Evolutionary conservation across 2,888 invertebrate species (phyloP).

Genomic region (Loripinus fragilis): DNA sequence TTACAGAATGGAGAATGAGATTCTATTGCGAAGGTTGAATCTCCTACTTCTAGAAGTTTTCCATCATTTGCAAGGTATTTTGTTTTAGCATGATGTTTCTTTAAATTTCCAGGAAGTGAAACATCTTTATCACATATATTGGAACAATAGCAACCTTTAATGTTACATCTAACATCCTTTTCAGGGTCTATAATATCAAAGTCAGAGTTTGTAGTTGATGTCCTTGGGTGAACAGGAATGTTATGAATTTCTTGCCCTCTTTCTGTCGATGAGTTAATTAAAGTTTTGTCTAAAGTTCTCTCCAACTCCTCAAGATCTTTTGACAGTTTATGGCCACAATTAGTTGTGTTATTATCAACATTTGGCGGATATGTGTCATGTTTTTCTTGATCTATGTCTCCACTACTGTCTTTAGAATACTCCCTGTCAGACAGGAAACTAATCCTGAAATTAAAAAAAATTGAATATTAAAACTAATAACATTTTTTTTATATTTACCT

Average conservation of each 20-base stretch:
- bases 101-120: too few species aligned
- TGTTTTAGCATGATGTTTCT: too few species aligned
- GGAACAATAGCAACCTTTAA: slow-evolving; percentile 41
- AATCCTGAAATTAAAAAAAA: background rate
- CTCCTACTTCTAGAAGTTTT: too few species aligned
- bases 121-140: background rate
- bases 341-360: background rate
- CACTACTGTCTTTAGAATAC: background rate
- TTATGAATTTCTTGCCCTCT: background rate
- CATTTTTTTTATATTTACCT: too few species aligned
- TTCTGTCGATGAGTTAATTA: background rate
- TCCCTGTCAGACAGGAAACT: background rate
- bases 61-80: too few species aligned
- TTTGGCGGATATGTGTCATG: background rate
- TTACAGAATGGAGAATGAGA: background rate
- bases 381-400: background rate
- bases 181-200: slow-evolving; percentile 46
- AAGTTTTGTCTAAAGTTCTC: background rate
- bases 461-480: too few species aligned
- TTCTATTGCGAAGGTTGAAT: background rate
- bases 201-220: slow-evolving; percentile 29
- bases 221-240: background rate
- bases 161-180: slow-evolving; percentile 47
- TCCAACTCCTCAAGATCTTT: background rate
- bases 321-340: background rate